Percentiles rank a stretch among this genome's conserved stretches.
Evolutionary conservation across 2,113 vertebrate species (phyloP).

Genomic region (Channa maculata): DNA sequence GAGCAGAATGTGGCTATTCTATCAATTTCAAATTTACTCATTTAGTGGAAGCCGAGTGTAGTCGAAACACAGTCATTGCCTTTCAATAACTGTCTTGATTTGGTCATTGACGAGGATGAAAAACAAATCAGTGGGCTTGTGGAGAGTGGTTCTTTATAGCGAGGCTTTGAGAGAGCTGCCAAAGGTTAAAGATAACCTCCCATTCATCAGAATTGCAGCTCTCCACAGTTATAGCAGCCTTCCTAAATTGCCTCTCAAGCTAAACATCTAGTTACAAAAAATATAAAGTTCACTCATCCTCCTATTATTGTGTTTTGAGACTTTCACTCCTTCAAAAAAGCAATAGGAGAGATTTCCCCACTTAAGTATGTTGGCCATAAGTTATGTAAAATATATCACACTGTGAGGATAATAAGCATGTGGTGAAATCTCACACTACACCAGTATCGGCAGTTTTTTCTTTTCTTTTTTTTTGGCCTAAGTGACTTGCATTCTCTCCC

Average conservation of each 20-base stretch:
- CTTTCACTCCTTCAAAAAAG: neutral
- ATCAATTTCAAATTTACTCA: conserved; percentile 74
- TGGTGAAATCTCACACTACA: conserved; percentile 1
- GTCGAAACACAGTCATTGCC: conserved; percentile 48
- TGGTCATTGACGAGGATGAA: conserved; percentile 58
- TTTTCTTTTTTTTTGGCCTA: conserved; percentile 22
- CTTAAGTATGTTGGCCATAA: neutral
- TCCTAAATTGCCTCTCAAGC: conserved; percentile 51
- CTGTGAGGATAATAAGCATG: neutral
- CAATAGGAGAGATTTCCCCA: neutral
- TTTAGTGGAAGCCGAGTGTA: conserved; percentile 54
- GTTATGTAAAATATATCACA: neutral
- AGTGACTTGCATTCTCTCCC: conserved; percentile 27
- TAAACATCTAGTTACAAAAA: conserved; percentile 53
- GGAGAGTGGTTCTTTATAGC: conserved; percentile 40
- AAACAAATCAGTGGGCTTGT: conserved; percentile 67
- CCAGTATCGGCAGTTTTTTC: neutral
- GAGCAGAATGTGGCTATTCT: conserved; percentile 51
- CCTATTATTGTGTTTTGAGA: conserved; percentile 1
- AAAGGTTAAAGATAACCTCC: conserved; percentile 49
- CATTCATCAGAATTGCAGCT: conserved; percentile 65
- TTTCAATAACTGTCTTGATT: conserved; percentile 61
- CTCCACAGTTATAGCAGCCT: conserved; percentile 43
- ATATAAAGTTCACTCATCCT: conserved; percentile 20
- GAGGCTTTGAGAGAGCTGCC: neutral